Evolutionary conservation across 2,797 vertebrate genomes (phyloP).

Genomic region (Spheniscus humboldti): DNA sequence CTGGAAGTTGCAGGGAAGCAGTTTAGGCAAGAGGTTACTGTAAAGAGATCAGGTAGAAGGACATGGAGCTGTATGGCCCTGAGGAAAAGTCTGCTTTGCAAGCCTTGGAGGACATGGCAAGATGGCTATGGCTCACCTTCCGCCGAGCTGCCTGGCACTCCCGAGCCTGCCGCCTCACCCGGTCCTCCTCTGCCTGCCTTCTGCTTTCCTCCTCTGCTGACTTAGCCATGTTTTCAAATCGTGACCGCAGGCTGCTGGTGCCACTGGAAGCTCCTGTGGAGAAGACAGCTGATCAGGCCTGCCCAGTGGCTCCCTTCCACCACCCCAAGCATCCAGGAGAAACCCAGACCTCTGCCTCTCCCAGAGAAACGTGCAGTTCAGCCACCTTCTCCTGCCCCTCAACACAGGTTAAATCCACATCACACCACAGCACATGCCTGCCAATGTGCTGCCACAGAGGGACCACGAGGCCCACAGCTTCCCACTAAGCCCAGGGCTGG

Average conservation of each 20-base stretch:
- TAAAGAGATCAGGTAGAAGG: not conserved
- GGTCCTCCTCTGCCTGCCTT: slow-evolving; percentile 80
- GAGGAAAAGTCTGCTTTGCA: not conserved
- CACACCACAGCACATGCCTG: not conserved
- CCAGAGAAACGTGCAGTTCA: not conserved
- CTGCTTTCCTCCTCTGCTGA: slow-evolving; percentile 80
- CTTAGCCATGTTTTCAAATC: slow-evolving; percentile 89
- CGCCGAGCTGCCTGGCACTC: slow-evolving; percentile 34
- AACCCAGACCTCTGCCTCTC: not conserved
- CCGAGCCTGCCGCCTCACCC: slow-evolving; percentile 71
- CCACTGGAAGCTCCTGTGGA: slow-evolving; percentile 74
- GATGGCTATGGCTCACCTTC: slow-evolving; percentile 25
- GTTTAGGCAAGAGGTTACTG: not conserved
- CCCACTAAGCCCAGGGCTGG: not conserved
- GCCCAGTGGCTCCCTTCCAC: fast-evolving
- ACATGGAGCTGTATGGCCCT: not conserved
- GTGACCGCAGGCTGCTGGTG: slow-evolving; percentile 85
- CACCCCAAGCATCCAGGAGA: not conserved
- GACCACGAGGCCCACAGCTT: not conserved
- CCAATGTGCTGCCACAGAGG: no score
- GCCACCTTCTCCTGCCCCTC: not conserved
- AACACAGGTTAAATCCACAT: not conserved
- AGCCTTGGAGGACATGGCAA: not conserved
- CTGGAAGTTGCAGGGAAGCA: not conserved
- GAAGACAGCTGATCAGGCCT: not conserved